phyloP scores from a whole-genome alignment of 1,140 invertebrate genomes.

The Amphibalanus amphitrite region DNA sequence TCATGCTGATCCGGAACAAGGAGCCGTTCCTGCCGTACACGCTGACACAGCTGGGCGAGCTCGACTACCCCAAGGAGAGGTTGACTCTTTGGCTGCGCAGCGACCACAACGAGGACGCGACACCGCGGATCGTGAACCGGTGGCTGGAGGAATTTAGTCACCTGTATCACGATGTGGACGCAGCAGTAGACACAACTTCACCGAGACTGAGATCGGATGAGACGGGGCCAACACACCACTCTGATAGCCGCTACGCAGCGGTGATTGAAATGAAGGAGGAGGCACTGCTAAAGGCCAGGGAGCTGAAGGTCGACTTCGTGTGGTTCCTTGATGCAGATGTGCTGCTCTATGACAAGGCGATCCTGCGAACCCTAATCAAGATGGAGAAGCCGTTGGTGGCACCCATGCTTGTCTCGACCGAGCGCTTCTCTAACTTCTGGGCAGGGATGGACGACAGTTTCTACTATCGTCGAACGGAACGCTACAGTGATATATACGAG shows the following conservation, averaged over 20 bases:
- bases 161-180: constrained; percentile 53
- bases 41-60: constrained; percentile 54
- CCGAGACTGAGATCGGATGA: constrained; percentile 39
- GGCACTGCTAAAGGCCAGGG: constrained; percentile 49
- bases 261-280: constrained; percentile 63
- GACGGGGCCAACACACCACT: constrained; percentile 42
- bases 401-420: constrained; percentile 72
- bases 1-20: constrained; percentile 73
- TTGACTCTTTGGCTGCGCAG: constrained; percentile 71
- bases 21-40: constrained; percentile 79
- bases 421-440: constrained; percentile 88
- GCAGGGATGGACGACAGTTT: constrained; percentile 71
- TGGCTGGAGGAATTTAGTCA: constrained; percentile 46
- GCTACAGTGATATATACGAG: constrained; percentile 65
- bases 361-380: constrained; percentile 45
- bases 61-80: constrained; percentile 80
- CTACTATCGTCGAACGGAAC: constrained; percentile 72
- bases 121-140: constrained; percentile 45
- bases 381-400: constrained; percentile 40
- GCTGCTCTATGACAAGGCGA: constrained; percentile 53
- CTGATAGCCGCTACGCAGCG: constrained; percentile 51
- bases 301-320: constrained; percentile 66
- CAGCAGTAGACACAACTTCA: constrained; percentile 32
- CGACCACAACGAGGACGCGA: constrained; percentile 72
- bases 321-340: constrained; percentile 79